Base-by-base conservation (phyloP, 2,888 invertebrate genomes). In the Terebella lapidaria region DNA sequence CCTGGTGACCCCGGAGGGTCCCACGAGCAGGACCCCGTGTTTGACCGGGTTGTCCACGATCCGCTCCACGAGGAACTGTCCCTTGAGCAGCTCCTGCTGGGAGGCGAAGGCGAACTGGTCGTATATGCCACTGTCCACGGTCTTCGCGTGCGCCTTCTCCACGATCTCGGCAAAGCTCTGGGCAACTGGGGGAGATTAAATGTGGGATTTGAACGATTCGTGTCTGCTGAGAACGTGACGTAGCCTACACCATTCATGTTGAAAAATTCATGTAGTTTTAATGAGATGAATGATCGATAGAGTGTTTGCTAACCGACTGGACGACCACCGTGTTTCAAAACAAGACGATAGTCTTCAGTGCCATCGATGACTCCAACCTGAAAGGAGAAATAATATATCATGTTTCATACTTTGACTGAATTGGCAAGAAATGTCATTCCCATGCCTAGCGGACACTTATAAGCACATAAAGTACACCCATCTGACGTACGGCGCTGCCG, bases 71-170 rank as follows among this genome's bases (percentile, higher is more conserved):
- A 57, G 49, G 3, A 57, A 20, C 24, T 30, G 18, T 4, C 10
- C 3, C 46, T 3, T 18, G 15, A 59, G 25, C 47, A 10, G 3
- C 18, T 29, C 4, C 54, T 60, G 57, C 25, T 42, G 54, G 10
- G 35, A 5, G 22, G 58, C 60, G 22, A 60, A 58, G 22, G 15
- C 5, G 35, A 46, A 60, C 53, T 58, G 57, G 46, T 60, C 60
- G 3, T 45, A 22, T 18, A 60, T 26, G 5, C 46, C 57, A 2
- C 57, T 52, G 3, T n/a, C 5, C 3, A 45, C 28, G 20, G 5
- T 22, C 5, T 5, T 5, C 15, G 18, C 24, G 5, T 49, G 5
- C 5, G 49, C 49, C 49, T 5, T 22, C 24, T 10, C 24, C 5
- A 49, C 22, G n/a, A 49, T 5, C 15, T n/a, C 18, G 24, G 10